Conservation (phyloP, 2,797 vertebrate species). For the Sebastes minor region DNA sequence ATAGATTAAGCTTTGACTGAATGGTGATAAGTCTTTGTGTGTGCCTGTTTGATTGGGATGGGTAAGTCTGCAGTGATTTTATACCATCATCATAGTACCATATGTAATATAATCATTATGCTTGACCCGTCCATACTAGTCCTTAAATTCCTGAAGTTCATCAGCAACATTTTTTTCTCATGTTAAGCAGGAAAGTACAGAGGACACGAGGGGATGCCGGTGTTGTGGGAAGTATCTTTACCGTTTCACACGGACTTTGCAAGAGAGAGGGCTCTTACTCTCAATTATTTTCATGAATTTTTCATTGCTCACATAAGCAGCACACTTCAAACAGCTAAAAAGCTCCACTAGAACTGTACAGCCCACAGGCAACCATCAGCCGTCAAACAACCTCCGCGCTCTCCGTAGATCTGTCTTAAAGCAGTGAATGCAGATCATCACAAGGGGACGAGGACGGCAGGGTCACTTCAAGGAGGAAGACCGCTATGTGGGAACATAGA, state of each 20-base stretch:
- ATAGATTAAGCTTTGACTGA: background rate
- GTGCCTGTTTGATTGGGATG: background rate
- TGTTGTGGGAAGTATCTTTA: conserved; percentile 25
- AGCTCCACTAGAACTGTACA: conserved; percentile 39
- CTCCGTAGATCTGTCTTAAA: conserved; percentile 33
- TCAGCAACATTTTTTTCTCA: background rate
- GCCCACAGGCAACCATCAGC: conserved; percentile 58
- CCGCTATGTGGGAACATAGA: background rate
- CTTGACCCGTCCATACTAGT: background rate
- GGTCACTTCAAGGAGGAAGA: conserved; percentile 41
- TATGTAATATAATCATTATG: background rate
- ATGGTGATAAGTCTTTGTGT: background rate
- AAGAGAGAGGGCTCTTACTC: conserved; percentile 22
- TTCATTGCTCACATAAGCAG: conserved; percentile 50
- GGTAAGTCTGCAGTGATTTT: background rate
- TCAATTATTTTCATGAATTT: conserved; percentile 61
- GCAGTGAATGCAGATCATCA: conserved; percentile 24
- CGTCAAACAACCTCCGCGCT: conserved; percentile 40
- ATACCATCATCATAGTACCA: background rate
- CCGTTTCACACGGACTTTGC: conserved; percentile 29
- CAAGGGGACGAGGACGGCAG: background rate
- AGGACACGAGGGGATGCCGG: background rate
- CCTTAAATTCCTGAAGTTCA: background rate
- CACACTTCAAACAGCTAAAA: conserved; percentile 58
- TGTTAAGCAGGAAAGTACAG: background rate